Evolutionary conservation across 2,888 invertebrate species (phyloP).

Genomic region (Drosophila anomalata): DNA sequence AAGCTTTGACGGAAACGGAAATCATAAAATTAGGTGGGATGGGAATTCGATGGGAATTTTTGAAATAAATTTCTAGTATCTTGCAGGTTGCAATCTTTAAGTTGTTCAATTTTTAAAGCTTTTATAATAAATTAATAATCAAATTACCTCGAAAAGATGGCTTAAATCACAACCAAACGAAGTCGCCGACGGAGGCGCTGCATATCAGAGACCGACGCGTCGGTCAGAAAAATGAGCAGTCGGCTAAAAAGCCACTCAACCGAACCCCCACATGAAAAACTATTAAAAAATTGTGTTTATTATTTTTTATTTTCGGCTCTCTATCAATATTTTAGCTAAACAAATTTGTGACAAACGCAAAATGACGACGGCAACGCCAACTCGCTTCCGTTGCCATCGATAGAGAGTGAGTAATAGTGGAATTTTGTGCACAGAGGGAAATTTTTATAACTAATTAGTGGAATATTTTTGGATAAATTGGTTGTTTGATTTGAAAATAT

Average conservation of each 20-base stretch:
- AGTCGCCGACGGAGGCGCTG: constrained; percentile 52
- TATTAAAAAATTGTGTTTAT: constrained; percentile 41
- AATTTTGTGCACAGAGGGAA: constrained; percentile 21
- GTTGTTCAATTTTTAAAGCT: constrained; percentile 3
- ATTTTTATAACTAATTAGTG: background rate
- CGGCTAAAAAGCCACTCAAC: constrained; percentile 12
- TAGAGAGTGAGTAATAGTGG: constrained; percentile 12
- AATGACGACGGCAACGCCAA: constrained; percentile 53
- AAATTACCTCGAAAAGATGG: constrained; percentile 61
- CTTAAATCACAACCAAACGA: constrained; percentile 28
- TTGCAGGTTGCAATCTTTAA: background rate
- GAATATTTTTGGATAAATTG: background rate
- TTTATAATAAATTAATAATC: constrained; percentile 65
- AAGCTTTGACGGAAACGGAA: constrained; percentile 1
- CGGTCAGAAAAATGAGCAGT: constrained; percentile 11
- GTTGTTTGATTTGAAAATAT: background rate
- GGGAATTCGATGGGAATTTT: background rate
- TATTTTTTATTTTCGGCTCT: constrained; percentile 14
- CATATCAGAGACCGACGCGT: constrained; percentile 48
- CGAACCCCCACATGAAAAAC: constrained; percentile 51
- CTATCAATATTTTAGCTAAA: constrained; percentile 53
- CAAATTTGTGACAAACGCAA: constrained; percentile 61
- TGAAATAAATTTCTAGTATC: background rate
- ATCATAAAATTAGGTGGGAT: background rate
- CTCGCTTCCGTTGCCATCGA: constrained; percentile 59